Evolutionary conservation across 2,113 vertebrate genomes (phyloP), one percentile per base, ranked within the genome.

Genomic region (Cnemophilus loriae): DNA sequence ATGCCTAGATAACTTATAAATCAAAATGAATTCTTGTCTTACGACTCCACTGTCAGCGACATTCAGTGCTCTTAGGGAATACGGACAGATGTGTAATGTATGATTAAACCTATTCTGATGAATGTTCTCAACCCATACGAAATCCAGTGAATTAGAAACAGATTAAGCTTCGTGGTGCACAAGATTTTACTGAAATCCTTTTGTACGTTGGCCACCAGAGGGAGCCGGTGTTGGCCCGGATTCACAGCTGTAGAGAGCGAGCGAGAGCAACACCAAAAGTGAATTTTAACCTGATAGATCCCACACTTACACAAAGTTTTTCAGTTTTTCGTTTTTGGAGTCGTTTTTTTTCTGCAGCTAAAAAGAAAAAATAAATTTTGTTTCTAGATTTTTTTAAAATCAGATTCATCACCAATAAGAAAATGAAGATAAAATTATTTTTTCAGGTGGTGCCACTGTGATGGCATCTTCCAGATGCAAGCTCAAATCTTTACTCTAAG

Each of bases 121-220:
- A 47, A 42, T 39, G 15, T 53, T 41, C 16, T 87, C 12, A 75
- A 39, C 9, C 3, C 27, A 2, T 70, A 28, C 0, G 1, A 84
- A 63, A 49, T n/a, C 47, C 35, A 50, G 6, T 56, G 47, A 89
- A 59, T 55, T 74, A 16, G 52, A 80, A 89, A 22, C 28, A 73
- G 52, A 23, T 78, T 10, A 52, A n/a, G 19, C 17, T 89, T 64
- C 8, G 4, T 6, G 42, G 7, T 9, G 33, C 23, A 0, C 8
- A 6, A 13, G 22, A 33, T 84, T 87, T 89, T 69, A 32, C 33
- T 16, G 39, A 87, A 68, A 37, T 79, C 11, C 23, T 47, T 59
- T 56, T 65, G 46, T 41, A 22, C 30, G 11, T 39, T 52, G 74
- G 28, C 95, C 97, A 92, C 94, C 95, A 97, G 96, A 95, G 96